Evolutionary conservation across 2,888 invertebrate species (phyloP), one percentile per base, ranked within the genome.

Genomic region (Pollenia amentaria): DNA sequence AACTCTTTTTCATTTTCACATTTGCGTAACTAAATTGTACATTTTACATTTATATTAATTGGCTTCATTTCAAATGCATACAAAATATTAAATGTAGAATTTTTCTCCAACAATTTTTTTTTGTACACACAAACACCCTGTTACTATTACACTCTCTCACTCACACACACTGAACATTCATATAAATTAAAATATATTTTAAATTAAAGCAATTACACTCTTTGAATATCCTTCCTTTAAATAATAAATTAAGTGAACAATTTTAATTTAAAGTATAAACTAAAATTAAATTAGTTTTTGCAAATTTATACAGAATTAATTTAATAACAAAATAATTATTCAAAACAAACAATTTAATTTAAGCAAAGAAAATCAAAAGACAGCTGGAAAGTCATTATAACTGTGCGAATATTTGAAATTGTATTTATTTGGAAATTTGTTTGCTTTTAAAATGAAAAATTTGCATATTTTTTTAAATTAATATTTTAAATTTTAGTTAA

Each of bases 181-280:
- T 18, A 44, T 51, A 69, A 70, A 79, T 73, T 51, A 60, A 79
- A 84, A 81, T 84, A 73, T 72, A 81, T 87, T 80, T 81, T 53
- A 84, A 84, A 81, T 80, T 69, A 81, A 80, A 67, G 72, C 80
- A 77, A 87, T 83, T 84, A 83, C 60, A 72, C 60, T 60, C 76
- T 48, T 69, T 77, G 67, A 8, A 84, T 81, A 81, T 84, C 80
- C 87, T 84, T 84, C 80, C 80, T 77, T 62, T 81, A 73, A 84
- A 80, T 81, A 65, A 67, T 73, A 81, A 81, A 80, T 87, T 55
- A n/a, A 77, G 42, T 77, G 40, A 38, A 64, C 2, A 76, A 16
- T 84, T 75, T 79, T 72, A 40, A 84, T 62, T 70, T 42, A 72
- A 75, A 79, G 51, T 4, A 46, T n/a, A 44, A 42, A 53, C 14